Percentiles rank a stretch among this genome's conserved stretches.
These are phyloP conservation scores for Hiodon alosoides DNA, from an alignment of 2,113 vertebrate genomes.

Conservation along the genomic window DNA sequence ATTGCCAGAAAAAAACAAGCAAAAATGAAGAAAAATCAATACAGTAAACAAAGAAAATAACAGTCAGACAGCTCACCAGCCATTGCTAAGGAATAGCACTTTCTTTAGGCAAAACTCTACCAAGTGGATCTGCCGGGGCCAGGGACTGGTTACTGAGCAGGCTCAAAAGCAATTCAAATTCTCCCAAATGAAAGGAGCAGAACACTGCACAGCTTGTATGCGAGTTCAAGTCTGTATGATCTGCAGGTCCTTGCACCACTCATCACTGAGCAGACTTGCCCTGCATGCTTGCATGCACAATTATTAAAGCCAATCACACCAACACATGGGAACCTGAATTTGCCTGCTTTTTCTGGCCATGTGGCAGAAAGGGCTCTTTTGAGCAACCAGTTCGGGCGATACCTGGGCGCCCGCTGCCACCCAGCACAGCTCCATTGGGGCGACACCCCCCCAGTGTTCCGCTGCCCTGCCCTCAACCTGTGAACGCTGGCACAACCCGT, in stretches of 20 bases:
- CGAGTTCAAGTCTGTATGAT: conserved; percentile 27
- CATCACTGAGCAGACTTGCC: conserved; percentile 57
- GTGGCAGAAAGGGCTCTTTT: conserved; percentile 2
- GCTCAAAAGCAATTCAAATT: conserved; percentile 10
- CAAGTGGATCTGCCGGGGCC: conserved; percentile 28
- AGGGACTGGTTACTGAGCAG: neutral
- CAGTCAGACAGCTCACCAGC: neutral
- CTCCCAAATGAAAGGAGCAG: neutral
- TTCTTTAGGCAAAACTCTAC: conserved; percentile 26
- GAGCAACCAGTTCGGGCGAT: neutral
- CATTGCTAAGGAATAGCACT: conserved; percentile 15
- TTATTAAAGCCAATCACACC: conserved; percentile 58
- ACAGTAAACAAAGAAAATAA: too few relatives aligned
- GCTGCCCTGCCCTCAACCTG: conserved; percentile 63
- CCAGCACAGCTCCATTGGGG: conserved; percentile 15
- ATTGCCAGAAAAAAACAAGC: neutral
- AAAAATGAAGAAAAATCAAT: neutral
- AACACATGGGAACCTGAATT: conserved; percentile 50
- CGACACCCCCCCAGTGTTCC: conserved; percentile 29
- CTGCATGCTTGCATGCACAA: conserved; percentile 57
- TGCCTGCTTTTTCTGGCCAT: conserved; percentile 26
- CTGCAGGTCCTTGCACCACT: conserved; percentile 43
- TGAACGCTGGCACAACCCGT: conserved; percentile 62
- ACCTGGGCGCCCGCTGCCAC: conserved; percentile 28
- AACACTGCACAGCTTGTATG: neutral